Base-by-base conservation (phyloP, 2,797 vertebrate species). In the Clarias fuscus region DNA sequence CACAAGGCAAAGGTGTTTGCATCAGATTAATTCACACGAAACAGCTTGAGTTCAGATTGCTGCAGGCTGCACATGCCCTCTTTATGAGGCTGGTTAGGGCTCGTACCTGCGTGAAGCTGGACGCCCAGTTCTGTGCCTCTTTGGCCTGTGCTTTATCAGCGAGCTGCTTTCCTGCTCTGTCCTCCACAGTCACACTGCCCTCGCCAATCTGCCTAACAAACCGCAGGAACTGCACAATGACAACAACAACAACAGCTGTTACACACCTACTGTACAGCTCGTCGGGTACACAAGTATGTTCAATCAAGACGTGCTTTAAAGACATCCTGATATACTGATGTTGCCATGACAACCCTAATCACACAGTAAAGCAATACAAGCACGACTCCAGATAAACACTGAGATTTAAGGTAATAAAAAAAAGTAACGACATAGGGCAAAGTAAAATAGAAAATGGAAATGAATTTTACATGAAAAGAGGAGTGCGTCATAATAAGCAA, bases 171-270 rank as follows among this genome's bases (percentile, higher is more conserved):
- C 97, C 96, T 96, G 97, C 95, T 95, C 95, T 97, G 96, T 96
- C 97, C 94, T 99, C 97, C 95, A 99, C 96, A 95, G 97, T 97
- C 95, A 99, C 97, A 97, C 96, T 97, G 93, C 98, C 98, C 96
- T 99, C 98, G 95, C 98, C 97, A 97, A 99, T 98, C 96, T 99
- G 97, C 96, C 96, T 98, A 96, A 99, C 96, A 97, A 99, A 99
- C 93, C 96, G 97, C 97, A 99, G 96, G 97, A 99, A 99, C 97
- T 99, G 97, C 93, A 96, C 93, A 94, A 93, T 91, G 92, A 93
- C 81, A 90, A 85, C 89, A 91, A 91, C 85, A 89, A 88, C 77
- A 91, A 92, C 86, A 92, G 88, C 83, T 89, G 91, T 93, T 90
- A 93, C 92, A 92, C 86, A 58, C 81, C 91, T 86, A 88, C 65